Percentiles rank a stretch among this genome's conserved stretches.
Conservation (phyloP, 2,113 vertebrate species). For the Ardeotis arabs region DNA sequence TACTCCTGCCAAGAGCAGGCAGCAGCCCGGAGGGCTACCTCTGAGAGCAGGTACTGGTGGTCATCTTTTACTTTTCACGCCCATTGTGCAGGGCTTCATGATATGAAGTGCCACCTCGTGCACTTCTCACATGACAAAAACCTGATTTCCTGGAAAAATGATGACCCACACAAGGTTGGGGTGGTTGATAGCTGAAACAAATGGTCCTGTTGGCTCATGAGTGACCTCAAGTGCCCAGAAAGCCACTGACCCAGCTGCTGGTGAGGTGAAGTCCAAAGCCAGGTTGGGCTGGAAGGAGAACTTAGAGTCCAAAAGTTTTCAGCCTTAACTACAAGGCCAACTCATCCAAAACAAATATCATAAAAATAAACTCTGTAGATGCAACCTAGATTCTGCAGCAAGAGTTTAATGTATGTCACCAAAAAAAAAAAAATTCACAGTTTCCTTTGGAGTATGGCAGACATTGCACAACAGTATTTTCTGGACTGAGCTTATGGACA, state of each 20-base stretch:
- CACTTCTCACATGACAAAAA: neutral
- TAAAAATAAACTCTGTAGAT: neutral
- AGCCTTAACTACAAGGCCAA: neutral
- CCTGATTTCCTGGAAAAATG: neutral
- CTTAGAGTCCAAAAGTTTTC: neutral
- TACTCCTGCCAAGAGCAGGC: neutral
- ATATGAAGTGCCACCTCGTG: neutral
- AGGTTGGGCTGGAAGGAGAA: neutral
- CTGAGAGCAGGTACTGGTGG: neutral
- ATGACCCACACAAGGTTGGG: neutral
- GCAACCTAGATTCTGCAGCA: neutral
- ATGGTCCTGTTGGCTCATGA: neutral
- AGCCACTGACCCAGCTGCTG: neutral
- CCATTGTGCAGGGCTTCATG: fast-evolving
- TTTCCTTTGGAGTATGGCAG: neutral
- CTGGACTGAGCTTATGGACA: neutral
- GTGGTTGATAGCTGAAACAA: neutral
- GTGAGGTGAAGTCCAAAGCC: neutral
- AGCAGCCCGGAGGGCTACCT: neutral
- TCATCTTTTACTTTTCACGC: neutral
- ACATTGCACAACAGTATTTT: neutral
- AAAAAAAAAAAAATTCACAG: neutral
- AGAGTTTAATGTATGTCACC: neutral
- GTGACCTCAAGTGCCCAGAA: neutral
- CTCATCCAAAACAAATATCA: neutral